A percentile compares a stretch with the other conserved stretches of the same genome.
Evolutionary conservation across 2,888 invertebrate species (phyloP).

Genomic region (Elaeidobius kamerunicus): DNA sequence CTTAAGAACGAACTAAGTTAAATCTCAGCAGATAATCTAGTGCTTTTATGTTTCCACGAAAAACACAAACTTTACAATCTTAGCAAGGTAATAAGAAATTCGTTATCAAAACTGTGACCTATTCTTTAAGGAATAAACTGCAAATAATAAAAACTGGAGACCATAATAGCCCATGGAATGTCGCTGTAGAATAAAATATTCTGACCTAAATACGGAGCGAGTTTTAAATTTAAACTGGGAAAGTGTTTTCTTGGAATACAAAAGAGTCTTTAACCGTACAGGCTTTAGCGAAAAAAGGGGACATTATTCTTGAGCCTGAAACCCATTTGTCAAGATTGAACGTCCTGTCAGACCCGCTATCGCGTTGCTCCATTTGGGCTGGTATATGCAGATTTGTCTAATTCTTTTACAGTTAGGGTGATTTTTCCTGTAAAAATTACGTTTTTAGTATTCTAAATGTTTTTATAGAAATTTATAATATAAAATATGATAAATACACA

Average conservation of each 20-base stretch:
- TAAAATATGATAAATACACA: too few species aligned
- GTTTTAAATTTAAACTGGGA: constrained; percentile 16
- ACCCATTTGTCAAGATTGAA: constrained; percentile 28
- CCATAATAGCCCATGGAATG: background rate
- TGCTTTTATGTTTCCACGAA: too few species aligned
- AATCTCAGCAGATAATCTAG: too few species aligned
- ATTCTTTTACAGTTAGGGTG: constrained; percentile 20
- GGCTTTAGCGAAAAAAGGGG: constrained; percentile 16
- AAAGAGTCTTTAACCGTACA: constrained; percentile 19
- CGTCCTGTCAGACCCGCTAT: constrained; percentile 20
- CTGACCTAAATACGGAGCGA: background rate
- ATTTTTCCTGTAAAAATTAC: too few species aligned
- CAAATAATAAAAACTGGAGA: background rate
- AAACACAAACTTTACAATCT: background rate
- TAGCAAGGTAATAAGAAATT: too few species aligned
- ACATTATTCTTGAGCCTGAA: constrained; percentile 22
- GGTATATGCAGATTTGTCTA: constrained; percentile 26
- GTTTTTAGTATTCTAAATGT: too few species aligned
- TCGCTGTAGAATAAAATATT: background rate
- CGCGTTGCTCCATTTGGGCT: constrained; percentile 21
- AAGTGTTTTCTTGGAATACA: constrained; percentile 18
- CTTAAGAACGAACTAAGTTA: too few species aligned
- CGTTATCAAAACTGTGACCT: too few species aligned
- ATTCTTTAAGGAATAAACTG: background rate
- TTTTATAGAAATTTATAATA: too few species aligned